Conservation (phyloP, 2,888 invertebrate genomes). For the Temnothorax unifasciatus region DNA sequence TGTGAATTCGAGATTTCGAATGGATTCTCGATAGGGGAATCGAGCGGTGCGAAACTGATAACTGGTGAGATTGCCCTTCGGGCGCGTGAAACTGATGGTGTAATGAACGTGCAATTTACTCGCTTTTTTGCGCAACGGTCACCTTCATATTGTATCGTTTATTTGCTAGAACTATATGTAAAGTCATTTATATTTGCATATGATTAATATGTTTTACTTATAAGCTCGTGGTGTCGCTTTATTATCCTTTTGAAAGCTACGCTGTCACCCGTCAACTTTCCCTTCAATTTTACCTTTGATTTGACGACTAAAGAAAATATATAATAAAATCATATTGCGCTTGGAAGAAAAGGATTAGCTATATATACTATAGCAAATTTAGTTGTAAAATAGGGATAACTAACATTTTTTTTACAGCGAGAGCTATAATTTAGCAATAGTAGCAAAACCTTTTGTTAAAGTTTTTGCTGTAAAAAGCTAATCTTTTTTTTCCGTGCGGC, state of each 20-base stretch:
- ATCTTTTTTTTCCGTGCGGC: background rate
- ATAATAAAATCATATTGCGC: no score
- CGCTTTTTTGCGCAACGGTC: slow-evolving; percentile 77
- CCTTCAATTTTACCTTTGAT: background rate
- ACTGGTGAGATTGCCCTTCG: slow-evolving; percentile 53
- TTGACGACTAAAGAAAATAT: background rate
- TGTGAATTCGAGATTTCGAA: background rate
- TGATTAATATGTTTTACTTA: slow-evolving; percentile 85
- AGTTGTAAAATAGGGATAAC: no score
- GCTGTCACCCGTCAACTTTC: background rate
- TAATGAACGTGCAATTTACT: slow-evolving; percentile 73
- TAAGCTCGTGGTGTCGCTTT: slow-evolving; percentile 62
- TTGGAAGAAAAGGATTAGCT: no score
- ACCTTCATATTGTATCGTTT: slow-evolving; percentile 83
- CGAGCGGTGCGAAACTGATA: slow-evolving; percentile 21
- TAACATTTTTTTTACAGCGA: no score
- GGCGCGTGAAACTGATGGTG: slow-evolving; percentile 63
- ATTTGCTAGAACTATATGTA: slow-evolving; percentile 84
- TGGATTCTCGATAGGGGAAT: background rate
- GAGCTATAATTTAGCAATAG: no score
- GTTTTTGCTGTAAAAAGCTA: no score
- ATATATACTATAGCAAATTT: no score
- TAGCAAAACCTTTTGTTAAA: no score
- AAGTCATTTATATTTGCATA: slow-evolving; percentile 85
- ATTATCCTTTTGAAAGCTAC: slow-evolving; percentile 30